phyloP scores from a whole-genome alignment of 2,113 vertebrate genomes.

The Chloropsis cyanopogon region DNA sequence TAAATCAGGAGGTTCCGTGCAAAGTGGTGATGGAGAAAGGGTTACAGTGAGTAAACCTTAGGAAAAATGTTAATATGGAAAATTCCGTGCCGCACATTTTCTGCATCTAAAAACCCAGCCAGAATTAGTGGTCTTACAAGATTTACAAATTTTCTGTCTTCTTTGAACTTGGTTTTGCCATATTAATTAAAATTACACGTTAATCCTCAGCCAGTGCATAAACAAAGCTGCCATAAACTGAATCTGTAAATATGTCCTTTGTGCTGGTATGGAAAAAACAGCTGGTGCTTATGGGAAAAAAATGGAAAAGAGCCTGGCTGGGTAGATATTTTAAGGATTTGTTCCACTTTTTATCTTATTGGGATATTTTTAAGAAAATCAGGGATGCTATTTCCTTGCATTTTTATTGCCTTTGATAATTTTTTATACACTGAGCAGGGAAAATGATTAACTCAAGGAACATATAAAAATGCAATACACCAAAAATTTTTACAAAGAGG shows the following conservation, averaged over 20 bases:
- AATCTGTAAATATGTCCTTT: background rate
- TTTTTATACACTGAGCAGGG: background rate
- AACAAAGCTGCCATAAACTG: constrained; percentile 10
- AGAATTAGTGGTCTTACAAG: background rate
- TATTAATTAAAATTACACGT: constrained; percentile 32
- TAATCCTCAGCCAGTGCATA: background rate
- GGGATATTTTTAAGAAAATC: background rate
- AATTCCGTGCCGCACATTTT: background rate
- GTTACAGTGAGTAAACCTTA: background rate
- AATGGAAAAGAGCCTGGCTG: background rate
- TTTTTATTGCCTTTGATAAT: background rate
- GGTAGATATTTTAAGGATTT: background rate
- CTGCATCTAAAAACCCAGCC: background rate
- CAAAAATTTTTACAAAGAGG: background rate
- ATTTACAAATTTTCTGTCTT: background rate
- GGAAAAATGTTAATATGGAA: background rate
- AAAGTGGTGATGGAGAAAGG: background rate
- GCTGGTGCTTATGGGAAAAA: background rate
- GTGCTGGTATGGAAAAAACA: background rate
- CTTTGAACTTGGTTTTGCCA: constrained; percentile 29
- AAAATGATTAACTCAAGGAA: background rate
- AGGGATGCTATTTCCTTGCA: background rate
- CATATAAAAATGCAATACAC: background rate
- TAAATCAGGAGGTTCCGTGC: background rate
- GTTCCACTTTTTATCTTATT: background rate